These are phyloP conservation scores for Agrochola litura DNA, from an alignment of 2,888 invertebrate genomes.

Conservation along the genomic window DNA sequence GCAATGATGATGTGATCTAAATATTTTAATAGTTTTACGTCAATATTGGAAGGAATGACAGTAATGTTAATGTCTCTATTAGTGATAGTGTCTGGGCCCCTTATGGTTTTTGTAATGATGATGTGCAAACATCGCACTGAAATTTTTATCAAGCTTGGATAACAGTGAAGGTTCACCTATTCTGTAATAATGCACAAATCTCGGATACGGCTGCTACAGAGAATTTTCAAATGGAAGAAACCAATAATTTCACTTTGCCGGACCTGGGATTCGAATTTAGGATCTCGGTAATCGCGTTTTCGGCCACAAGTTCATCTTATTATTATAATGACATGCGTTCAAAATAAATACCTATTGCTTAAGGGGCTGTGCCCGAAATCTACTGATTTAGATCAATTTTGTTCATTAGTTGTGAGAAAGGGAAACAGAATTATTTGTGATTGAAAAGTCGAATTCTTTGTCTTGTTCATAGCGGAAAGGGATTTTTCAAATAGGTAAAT, in stretches of 20 bases:
- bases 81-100: too few relatives aligned
- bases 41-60: too few relatives aligned
- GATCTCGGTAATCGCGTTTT: neutral
- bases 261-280: neutral
- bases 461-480: too few relatives aligned
- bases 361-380: too few relatives aligned
- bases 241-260: neutral
- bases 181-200: neutral
- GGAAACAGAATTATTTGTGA: too few relatives aligned
- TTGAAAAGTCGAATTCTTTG: too few relatives aligned
- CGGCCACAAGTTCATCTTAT: neutral
- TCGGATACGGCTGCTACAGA: neutral
- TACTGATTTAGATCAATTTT: too few relatives aligned
- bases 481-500: too few relatives aligned
- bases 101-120: neutral
- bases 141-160: neutral
- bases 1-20: too few relatives aligned
- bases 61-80: too few relatives aligned
- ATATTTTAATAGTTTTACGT: too few relatives aligned
- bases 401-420: too few relatives aligned
- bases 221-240: neutral
- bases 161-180: neutral
- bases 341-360: neutral
- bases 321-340: neutral
- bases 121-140: neutral